Base-by-base conservation (phyloP, 2,888 invertebrate species). In the Noctua janthina region DNA sequence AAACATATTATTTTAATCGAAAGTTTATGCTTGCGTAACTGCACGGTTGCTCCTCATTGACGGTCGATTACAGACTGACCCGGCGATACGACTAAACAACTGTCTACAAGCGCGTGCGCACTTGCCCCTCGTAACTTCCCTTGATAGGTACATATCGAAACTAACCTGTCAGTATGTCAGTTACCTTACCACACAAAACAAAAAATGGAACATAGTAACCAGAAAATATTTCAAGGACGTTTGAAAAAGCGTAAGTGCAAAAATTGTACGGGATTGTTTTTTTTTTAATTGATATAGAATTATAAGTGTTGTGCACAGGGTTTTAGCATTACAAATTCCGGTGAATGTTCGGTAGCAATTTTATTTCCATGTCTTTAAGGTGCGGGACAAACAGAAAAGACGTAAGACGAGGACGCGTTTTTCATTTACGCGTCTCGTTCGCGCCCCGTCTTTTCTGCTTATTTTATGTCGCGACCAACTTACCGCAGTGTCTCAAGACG, bases 11-110 rank as follows among this genome's bases (percentile, higher is more conserved):
- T 62, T 69, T 81, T 51, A 76, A 82, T 56, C 23, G 29, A 72
- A 76, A 17, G 17, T 67, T 72, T 76, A 72, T 74, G 72, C 73
- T 64, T 73, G 76, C 73, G 46, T 73, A 78, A 69, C 54, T 51
- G 69, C 79, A 75, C 77, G 74, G 43, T 71, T 77, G 54, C 74
- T 79, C 68, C 70, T 79, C 85, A 73, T 82, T 59, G 70, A 73
- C 83, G 81, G 79, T 74, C 81, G 78, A 79, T 85, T 71, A 81
- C 85, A 74, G 79, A 82, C 85, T 85, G 86, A 79, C 39, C 68
- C 66, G 39, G 62, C 51, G 39, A 72, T 75, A 81, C 73, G 64
- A 80, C 73, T 81, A 72, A 71, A 79, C 71, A 64, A 80, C 69
- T 81, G 78, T 75, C 70, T 79, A 79, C 49, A 49, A 46, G 71